Base-by-base conservation (phyloP, 2,113 vertebrate genomes). In the Megaceryle maxima region DNA sequence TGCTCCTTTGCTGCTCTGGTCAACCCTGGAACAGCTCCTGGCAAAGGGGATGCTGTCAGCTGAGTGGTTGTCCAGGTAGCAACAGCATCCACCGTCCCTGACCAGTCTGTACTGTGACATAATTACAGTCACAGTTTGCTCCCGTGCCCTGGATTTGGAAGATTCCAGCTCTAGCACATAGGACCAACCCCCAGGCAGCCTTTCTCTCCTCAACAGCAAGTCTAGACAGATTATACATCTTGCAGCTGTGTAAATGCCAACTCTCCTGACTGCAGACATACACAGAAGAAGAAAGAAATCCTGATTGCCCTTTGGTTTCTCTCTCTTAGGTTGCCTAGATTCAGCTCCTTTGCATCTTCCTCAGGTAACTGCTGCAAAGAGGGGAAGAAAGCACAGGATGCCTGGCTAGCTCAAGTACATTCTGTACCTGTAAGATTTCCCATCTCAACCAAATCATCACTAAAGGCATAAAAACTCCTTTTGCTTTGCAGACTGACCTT, bases 401-500 rank as follows among this genome's bases (percentile, higher is more conserved):
- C 48, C 51, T 51, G 60, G 37, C 29, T 56, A 8, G 16, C 55
- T 66, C 28, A 3, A n/a, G 41, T 41, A 21, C 20, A 5, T 37
- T n/a, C 35, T 51, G 37, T 16, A 24, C 20, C 63, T 26, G 17
- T 24, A 64, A 10, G 22, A 43, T 3, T 20, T 55, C 63, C 21
- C 14, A 29, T 24, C 44, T 73, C 50, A 39, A 50, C 16, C 9
- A 28, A 9, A 69, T 14, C 41, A 43, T 41, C 33, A 18, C 9
- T 3, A 11, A 4, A 43, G 33, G 16, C 35, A 33, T 0, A 5
- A 68, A 35, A 9, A 6, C 26, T 18, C 9, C 19, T 2, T 22
- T 67, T 67, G 55, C 60, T 53, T n/a, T 78, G 43, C 73, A 59
- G 29, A 85, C 83, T 60, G 95, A 99, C 99, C 99, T 99, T 99